phyloP scores from a whole-genome alignment of 2,113 vertebrate genomes.

The Neopipo cinnamomea region DNA sequence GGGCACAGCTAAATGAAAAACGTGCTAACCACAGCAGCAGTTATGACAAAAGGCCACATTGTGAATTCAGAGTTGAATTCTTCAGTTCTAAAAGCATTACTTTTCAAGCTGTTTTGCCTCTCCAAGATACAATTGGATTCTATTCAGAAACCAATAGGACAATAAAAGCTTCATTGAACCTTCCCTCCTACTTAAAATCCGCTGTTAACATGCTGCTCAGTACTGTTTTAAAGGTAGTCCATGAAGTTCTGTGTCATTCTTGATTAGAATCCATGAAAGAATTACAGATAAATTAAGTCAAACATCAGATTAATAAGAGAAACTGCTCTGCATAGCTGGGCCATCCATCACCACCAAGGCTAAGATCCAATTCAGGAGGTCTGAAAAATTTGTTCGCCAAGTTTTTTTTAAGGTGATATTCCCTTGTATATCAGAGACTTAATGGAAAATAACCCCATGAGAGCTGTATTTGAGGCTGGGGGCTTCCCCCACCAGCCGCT shows the following conservation, averaged over 20 bases:
- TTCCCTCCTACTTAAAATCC: neutral
- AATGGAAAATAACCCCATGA: neutral
- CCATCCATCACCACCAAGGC: neutral
- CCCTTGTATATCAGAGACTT: neutral
- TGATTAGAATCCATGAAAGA: neutral
- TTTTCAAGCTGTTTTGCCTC: slow-evolving; percentile 24
- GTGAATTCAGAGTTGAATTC: neutral
- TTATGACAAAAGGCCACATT: neutral
- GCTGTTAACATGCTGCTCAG: neutral
- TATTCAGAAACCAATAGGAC: neutral
- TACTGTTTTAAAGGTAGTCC: neutral
- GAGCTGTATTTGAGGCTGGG: neutral
- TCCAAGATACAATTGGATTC: neutral
- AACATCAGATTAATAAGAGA: neutral
- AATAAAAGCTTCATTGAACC: neutral
- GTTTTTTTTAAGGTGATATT: neutral
- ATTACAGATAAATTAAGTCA: neutral
- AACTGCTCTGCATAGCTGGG: neutral
- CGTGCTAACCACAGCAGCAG: neutral
- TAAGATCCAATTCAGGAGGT: neutral
- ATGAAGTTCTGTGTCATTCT: neutral
- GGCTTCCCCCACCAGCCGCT: neutral
- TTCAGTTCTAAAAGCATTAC: neutral
- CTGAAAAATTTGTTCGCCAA: neutral
- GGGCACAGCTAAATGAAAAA: neutral